Conservation (phyloP, 2,888 invertebrate species). For the Stomorhina lunata region DNA sequence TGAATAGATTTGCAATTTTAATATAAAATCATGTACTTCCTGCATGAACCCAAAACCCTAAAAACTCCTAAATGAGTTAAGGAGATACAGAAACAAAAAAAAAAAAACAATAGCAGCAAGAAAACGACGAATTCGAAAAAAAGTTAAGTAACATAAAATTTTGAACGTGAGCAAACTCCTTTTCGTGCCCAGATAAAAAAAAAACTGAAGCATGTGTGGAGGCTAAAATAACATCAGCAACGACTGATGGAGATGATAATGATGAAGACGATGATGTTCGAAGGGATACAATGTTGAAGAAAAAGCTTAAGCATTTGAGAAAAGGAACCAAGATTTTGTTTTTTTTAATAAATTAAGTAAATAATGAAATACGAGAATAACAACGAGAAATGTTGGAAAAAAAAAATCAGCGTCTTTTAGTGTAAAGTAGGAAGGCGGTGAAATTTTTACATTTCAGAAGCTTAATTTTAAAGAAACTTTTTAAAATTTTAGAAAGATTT, state of each 20-base stretch:
- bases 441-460: too few relatives aligned
- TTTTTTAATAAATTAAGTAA: not conserved
- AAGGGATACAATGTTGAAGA: slow-evolving; percentile 44
- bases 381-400: too few relatives aligned
- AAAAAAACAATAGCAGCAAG: not conserved
- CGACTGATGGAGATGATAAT: too few relatives aligned
- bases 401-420: too few relatives aligned
- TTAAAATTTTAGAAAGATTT: too few relatives aligned
- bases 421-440: too few relatives aligned
- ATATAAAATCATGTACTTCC: slow-evolving; percentile 51
- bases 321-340: too few relatives aligned
- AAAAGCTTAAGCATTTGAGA: slow-evolving; percentile 60
- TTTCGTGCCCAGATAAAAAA: slow-evolving; percentile 35
- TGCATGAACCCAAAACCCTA: not conserved
- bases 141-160: not conserved
- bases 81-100: not conserved
- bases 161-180: slow-evolving; percentile 39
- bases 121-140: too few relatives aligned
- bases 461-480: too few relatives aligned
- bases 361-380: not conserved
- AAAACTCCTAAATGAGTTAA: not conserved
- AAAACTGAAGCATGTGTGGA: slow-evolving; percentile 33
- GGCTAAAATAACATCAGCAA: slow-evolving; percentile 39
- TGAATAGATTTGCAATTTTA: slow-evolving; percentile 55
- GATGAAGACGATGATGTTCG: slow-evolving; percentile 34